Percentiles rank a stretch among this genome's conserved stretches.
These are phyloP conservation scores for Gambusia holbrooki DNA, from an alignment of 2,113 vertebrate genomes.

Conservation along the genomic window DNA sequence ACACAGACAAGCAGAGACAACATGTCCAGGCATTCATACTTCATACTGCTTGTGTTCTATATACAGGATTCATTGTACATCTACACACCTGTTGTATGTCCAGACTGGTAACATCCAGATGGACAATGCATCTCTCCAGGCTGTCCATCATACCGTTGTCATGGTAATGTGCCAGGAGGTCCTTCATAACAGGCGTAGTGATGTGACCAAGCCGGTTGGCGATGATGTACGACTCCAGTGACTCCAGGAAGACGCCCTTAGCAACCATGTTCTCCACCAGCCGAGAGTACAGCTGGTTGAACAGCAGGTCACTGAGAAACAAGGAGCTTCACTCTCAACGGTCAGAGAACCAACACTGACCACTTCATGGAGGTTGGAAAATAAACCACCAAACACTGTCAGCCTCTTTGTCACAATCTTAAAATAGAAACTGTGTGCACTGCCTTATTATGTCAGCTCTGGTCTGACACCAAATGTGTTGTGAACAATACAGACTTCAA, in stretches of 20 bases:
- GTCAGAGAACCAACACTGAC: neutral
- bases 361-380: neutral
- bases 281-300: conserved; percentile 90
- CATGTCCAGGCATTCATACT: neutral
- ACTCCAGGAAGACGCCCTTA: conserved; percentile 93
- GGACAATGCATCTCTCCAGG: conserved; percentile 94
- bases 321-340: neutral
- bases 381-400: neutral
- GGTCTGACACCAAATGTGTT: too few relatives aligned
- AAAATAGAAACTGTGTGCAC: too few relatives aligned
- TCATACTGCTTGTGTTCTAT: too few relatives aligned
- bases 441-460: too few relatives aligned
- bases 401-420: too few relatives aligned
- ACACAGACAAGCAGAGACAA: neutral
- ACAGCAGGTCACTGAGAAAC: conserved; percentile 87
- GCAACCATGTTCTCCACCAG: conserved; percentile 93
- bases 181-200: conserved; percentile 93
- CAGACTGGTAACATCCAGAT: conserved; percentile 96
- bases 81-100: conserved; percentile 88
- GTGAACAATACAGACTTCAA: too few relatives aligned
- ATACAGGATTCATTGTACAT: too few relatives aligned
- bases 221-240: conserved; percentile 92
- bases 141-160: conserved; percentile 92
- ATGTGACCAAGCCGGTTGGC: conserved; percentile 91
- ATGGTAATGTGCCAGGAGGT: conserved; percentile 94